phyloP scores from a whole-genome alignment of 37 sponge, comb jelly and placozoan species.

The Aphrocallistes beatrix region DNA sequence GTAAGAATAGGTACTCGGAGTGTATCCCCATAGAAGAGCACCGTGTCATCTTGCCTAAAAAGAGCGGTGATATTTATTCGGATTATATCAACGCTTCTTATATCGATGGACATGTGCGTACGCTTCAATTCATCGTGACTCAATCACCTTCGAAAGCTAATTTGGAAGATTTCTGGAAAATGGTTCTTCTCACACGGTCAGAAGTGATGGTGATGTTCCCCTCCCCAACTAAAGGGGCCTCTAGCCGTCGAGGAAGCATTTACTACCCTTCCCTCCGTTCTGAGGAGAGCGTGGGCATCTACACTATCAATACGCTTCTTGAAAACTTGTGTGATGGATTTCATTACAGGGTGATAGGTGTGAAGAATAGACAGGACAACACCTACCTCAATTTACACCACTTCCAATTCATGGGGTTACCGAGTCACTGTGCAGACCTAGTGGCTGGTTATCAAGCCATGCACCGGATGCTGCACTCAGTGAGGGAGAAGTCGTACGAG shows the following conservation, averaged over 20 bases:
- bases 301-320: not conserved
- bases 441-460: not conserved
- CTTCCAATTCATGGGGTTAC: conserved; percentile 19
- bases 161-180: not conserved
- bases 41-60: not conserved
- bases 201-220: conserved; percentile 8
- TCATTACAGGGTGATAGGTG: conserved; percentile 1
- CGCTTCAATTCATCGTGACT: conserved; percentile 1
- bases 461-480: not conserved
- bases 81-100: not conserved
- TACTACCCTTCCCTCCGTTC: not conserved
- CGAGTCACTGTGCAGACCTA: conserved; percentile 12
- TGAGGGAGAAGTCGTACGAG: not conserved
- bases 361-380: conserved; percentile 20
- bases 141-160: not conserved
- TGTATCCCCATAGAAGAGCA: not conserved
- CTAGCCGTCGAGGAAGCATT: not conserved
- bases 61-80: not conserved
- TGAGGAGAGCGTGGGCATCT: not conserved
- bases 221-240: not conserved
- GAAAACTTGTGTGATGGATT: not conserved
- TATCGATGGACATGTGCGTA: conserved; percentile 1
- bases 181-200: not conserved
- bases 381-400: conserved; percentile 21
- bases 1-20: not conserved